These are phyloP conservation scores for Desmophyllum pertusum DNA, from an alignment of 92 coral and sea anemone genomes.

Conservation along the genomic window DNA sequence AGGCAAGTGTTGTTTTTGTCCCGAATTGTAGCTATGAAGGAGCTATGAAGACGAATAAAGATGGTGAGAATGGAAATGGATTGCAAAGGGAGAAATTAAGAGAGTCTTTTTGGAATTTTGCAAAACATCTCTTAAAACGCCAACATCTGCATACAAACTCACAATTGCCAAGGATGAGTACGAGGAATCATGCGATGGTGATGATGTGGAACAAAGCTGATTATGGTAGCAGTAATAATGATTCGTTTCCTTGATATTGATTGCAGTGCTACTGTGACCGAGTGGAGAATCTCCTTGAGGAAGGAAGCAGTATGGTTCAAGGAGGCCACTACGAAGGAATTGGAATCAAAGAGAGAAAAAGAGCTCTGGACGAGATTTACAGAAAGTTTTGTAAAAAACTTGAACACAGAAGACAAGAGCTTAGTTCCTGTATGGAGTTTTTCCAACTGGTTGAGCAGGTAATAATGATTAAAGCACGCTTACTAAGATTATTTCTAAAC, in stretches of 20 bases:
- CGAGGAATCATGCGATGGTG: background rate
- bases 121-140: too few relatives aligned
- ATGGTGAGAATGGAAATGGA: too few relatives aligned
- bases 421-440: constrained; percentile 82
- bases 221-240: background rate
- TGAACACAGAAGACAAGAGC: constrained; percentile 74
- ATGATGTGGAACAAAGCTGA: too few relatives aligned
- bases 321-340: constrained; percentile 91
- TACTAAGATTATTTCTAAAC: background rate
- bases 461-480: background rate
- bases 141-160: background rate
- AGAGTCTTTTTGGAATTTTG: too few relatives aligned
- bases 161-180: too few relatives aligned
- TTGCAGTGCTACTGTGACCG: constrained; percentile 79
- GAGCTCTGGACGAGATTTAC: constrained; percentile 76
- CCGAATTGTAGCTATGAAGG: too few relatives aligned
- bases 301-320: constrained; percentile 89
- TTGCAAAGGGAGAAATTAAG: too few relatives aligned
- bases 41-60: too few relatives aligned
- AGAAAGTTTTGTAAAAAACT: constrained; percentile 70
- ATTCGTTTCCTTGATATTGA: background rate
- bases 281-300: constrained; percentile 88
- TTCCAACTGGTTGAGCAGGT: constrained; percentile 91
- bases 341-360: constrained; percentile 85
- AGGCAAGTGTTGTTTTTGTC: too few relatives aligned